These are phyloP conservation scores for Delichon dasypus DNA, from an alignment of 2,797 vertebrate genomes.

Conservation along the genomic window DNA sequence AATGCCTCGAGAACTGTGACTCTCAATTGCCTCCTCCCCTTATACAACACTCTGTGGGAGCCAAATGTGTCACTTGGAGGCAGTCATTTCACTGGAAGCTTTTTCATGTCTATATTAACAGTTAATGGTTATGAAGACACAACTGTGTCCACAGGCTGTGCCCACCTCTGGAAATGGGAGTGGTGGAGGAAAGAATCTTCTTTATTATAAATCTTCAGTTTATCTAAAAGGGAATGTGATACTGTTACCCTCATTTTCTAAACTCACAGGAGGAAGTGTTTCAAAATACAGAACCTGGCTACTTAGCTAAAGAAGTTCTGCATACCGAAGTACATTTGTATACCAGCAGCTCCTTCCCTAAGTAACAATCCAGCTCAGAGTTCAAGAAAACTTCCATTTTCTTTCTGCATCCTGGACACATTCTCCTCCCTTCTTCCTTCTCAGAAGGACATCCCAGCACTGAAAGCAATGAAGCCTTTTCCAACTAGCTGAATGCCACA, in stretches of 20 bases:
- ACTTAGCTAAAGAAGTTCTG: neutral
- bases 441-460: neutral
- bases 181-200: neutral
- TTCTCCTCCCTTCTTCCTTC: neutral
- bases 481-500: neutral
- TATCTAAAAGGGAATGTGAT: neutral
- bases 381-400: neutral
- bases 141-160: neutral
- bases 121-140: neutral
- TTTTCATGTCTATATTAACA: neutral
- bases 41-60: neutral
- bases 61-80: neutral
- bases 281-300: neutral
- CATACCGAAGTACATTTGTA: neutral
- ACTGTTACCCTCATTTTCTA: neutral
- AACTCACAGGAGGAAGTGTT: neutral
- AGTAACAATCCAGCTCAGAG: neutral
- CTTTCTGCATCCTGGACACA: neutral
- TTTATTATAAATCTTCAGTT: neutral
- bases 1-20: neutral
- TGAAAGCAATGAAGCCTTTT: neutral
- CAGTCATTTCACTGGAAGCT: neutral
- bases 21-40: neutral
- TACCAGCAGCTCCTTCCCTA: neutral
- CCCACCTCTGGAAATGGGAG: neutral